Evolutionary conservation across 2,113 vertebrate genomes (phyloP).

Genomic region (Pterocles orientalis): DNA sequence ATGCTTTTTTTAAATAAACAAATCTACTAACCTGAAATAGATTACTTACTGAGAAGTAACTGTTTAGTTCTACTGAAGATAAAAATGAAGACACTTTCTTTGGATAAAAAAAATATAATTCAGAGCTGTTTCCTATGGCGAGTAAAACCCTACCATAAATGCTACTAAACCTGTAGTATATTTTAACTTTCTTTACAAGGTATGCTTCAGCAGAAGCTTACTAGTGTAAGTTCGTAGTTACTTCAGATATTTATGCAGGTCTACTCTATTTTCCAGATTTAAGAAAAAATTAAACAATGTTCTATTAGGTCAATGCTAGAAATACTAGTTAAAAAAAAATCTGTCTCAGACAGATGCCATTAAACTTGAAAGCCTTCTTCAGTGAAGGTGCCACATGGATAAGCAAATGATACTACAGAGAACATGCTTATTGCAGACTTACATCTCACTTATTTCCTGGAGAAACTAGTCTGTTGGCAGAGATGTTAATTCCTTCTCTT

Average conservation of each 20-base stretch:
- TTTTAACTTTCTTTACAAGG: not conserved
- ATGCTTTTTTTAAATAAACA: not conserved
- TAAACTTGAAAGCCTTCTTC: not conserved
- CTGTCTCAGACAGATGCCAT: fast-evolving
- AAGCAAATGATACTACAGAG: not conserved
- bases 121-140: not conserved
- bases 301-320: not conserved
- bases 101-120: not conserved
- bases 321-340: not conserved
- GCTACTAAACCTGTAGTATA: not conserved
- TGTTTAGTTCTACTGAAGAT: not conserved
- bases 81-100: not conserved
- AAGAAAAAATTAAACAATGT: not conserved
- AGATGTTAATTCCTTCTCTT: not conserved
- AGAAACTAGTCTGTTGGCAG: not conserved
- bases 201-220: not conserved
- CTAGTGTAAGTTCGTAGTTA: not conserved
- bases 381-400: not conserved
- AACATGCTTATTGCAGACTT: not conserved
- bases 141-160: not conserved
- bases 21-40: not conserved
- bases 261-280: not conserved
- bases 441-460: not conserved
- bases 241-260: not conserved
- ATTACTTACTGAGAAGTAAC: not conserved